A percentile compares a stretch with the other conserved stretches of the same genome.
Conservation (phyloP, 2,113 vertebrate species). For the Odocoileus virginianus region DNA sequence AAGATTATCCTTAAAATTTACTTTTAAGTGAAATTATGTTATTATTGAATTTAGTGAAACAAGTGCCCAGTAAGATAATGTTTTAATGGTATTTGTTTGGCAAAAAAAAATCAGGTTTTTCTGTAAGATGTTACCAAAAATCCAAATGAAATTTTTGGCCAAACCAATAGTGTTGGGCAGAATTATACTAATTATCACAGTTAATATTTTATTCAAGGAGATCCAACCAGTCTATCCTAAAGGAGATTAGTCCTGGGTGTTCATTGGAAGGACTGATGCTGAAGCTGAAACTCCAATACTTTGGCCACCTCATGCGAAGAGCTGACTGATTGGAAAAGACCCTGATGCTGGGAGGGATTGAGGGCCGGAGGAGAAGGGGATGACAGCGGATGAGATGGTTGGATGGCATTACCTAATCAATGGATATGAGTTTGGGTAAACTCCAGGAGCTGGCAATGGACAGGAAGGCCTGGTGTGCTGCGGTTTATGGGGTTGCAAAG, state of each 20-base stretch:
- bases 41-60: background rate
- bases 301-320: background rate
- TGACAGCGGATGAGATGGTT: background rate
- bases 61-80: background rate
- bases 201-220: background rate
- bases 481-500: accelerated
- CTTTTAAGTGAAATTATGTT: background rate
- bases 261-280: background rate
- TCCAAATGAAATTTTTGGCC: background rate
- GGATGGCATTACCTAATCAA: background rate
- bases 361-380: background rate
- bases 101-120: background rate
- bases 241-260: background rate
- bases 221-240: background rate
- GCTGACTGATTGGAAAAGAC: background rate
- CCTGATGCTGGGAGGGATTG: background rate
- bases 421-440: background rate
- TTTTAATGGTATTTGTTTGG: background rate
- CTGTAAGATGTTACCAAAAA: background rate
- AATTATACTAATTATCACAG: background rate
- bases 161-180: background rate
- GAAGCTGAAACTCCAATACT: background rate
- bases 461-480: background rate
- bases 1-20: background rate
- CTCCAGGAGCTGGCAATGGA: accelerated